A percentile compares a stretch with the other conserved stretches of the same genome.
phyloP scores from a whole-genome alignment of 2,113 vertebrate genomes.

The Rallus limicola region DNA sequence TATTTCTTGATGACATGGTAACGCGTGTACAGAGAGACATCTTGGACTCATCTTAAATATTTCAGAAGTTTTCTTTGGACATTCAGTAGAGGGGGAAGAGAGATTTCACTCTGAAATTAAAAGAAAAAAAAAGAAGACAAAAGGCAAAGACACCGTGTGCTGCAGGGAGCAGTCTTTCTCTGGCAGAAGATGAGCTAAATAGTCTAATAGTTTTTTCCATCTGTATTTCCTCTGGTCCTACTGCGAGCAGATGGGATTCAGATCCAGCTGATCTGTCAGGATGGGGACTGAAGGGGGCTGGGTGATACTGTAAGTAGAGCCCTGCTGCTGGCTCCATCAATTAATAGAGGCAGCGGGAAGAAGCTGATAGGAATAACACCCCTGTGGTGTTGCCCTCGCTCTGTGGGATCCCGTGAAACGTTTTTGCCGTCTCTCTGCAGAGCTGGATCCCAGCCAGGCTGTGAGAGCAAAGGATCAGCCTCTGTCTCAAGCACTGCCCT shows the following conservation, averaged over 20 bases:
- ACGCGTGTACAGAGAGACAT: neutral
- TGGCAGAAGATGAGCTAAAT: conserved; percentile 33
- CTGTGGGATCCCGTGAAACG: neutral
- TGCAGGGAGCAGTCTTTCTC: neutral
- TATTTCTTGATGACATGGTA: conserved; percentile 30
- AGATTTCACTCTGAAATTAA: neutral
- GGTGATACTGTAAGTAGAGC: neutral
- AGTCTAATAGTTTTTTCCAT: conserved; percentile 46
- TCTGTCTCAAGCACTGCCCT: neutral
- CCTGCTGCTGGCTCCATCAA: neutral
- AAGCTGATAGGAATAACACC: neutral
- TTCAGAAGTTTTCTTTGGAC: neutral
- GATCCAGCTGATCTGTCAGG: neutral
- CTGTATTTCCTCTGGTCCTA: conserved; percentile 24
- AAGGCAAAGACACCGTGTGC: neutral
- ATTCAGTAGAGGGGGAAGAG: neutral
- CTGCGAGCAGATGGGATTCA: neutral
- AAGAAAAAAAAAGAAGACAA: neutral
- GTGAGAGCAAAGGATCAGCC: neutral
- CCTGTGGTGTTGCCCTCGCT: neutral
- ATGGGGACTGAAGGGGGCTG: neutral
- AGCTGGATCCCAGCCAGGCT: conserved; percentile 22
- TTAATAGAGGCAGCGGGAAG: neutral
- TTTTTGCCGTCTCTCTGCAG: neutral
- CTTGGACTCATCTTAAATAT: neutral